phyloP scores from a whole-genome alignment of 23 tunicate genomes.

The Botrylloides violaceus region DNA sequence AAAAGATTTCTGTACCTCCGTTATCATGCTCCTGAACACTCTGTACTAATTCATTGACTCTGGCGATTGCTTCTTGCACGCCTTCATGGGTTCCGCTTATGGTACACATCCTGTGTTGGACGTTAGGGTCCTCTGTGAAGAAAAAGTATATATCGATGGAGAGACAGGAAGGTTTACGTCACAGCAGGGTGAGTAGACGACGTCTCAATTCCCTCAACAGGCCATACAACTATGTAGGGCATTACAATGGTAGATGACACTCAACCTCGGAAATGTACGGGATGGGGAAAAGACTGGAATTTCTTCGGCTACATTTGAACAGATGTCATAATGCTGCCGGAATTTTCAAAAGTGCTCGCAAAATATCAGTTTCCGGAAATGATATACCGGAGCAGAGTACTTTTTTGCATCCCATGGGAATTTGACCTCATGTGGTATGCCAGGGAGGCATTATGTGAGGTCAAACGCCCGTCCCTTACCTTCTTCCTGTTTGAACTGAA shows the following conservation, averaged over 20 bases:
- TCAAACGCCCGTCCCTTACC: constrained; percentile 38
- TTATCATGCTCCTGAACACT: constrained; percentile 88
- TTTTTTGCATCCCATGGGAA: no score
- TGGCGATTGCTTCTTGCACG: constrained; percentile 60
- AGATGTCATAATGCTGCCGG: background rate
- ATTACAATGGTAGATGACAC: no score
- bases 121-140: constrained; percentile 69
- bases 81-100: constrained; percentile 84
- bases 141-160: background rate
- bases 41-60: constrained; percentile 71
- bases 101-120: constrained; percentile 82
- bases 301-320: no score
- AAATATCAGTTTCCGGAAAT: no score
- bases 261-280: no score
- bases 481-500: constrained; percentile 88
- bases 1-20: background rate
- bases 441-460: no score
- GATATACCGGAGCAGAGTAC: no score
- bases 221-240: no score
- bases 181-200: no score
- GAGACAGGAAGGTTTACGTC: background rate
- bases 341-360: background rate
- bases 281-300: no score
- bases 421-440: no score
- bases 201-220: no score